phyloP scores from a whole-genome alignment of 2,888 invertebrate genomes.

The Drosophila anomelani region DNA sequence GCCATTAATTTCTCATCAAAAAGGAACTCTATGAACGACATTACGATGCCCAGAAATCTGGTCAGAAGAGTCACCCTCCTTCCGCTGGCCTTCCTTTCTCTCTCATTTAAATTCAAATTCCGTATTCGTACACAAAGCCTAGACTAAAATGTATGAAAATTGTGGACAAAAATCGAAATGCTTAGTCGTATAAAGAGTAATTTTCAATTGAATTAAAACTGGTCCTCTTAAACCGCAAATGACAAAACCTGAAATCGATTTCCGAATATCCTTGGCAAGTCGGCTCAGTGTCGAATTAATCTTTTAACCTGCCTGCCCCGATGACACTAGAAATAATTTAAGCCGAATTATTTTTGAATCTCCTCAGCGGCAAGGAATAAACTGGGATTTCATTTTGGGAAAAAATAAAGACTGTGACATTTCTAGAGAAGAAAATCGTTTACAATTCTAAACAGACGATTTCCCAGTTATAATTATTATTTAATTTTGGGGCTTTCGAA shows the following conservation, averaged over 20 bases:
- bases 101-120: constrained; percentile 33
- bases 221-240: constrained; percentile 28
- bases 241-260: constrained; percentile 26
- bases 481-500: background rate
- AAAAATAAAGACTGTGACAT: background rate
- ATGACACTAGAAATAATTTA: constrained; percentile 9
- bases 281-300: constrained; percentile 23
- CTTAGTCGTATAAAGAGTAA: constrained; percentile 27
- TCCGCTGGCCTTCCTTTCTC: background rate
- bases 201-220: constrained; percentile 31
- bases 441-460: background rate
- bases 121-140: constrained; percentile 7
- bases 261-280: constrained; percentile 10
- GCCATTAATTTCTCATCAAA: constrained; percentile 47
- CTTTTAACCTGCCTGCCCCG: constrained; percentile 1
- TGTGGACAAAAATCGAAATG: constrained; percentile 15
- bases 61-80: background rate
- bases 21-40: constrained; percentile 43
- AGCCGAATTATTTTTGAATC: background rate
- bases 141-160: constrained; percentile 23
- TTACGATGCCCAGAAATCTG: constrained; percentile 16
- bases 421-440: background rate
- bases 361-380: background rate
- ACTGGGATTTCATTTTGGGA: background rate
- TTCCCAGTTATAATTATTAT: background rate